These are phyloP conservation scores for Hipparchia semele DNA, from an alignment of 2,888 invertebrate genomes.

Conservation along the genomic window DNA sequence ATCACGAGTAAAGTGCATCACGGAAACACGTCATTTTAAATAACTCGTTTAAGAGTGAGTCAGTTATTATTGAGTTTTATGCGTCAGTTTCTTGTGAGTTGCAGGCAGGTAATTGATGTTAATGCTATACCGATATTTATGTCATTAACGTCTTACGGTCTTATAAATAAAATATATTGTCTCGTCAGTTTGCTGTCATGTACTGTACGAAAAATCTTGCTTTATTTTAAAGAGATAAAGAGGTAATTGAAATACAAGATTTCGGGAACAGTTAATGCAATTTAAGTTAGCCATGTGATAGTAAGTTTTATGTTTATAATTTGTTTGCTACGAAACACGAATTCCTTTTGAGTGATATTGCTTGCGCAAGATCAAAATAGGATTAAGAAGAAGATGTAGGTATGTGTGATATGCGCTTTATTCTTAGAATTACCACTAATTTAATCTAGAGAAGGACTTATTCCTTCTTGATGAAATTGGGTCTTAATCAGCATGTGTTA, in stretches of 20 bases:
- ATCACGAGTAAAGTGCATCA: slow-evolving; percentile 19
- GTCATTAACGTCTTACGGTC: slow-evolving; percentile 5
- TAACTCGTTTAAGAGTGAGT: slow-evolving; percentile 30
- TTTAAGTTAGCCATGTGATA: no score
- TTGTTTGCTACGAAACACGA: no score
- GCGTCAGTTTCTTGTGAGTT: slow-evolving; percentile 21
- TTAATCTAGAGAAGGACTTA: no score
- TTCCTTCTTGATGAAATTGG: no score
- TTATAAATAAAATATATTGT: not conserved
- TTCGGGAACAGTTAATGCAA: no score
- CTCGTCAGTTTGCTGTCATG: not conserved
- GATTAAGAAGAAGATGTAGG: no score
- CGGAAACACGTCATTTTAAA: slow-evolving; percentile 31
- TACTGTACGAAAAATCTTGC: not conserved
- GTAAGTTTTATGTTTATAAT: no score
- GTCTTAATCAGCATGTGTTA: not conserved
- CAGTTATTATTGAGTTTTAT: slow-evolving; percentile 25
- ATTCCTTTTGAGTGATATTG: no score
- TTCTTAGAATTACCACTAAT: no score
- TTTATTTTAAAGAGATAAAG: not conserved
- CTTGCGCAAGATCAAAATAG: no score
- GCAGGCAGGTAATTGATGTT: slow-evolving; percentile 27
- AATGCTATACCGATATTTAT: slow-evolving; percentile 19
- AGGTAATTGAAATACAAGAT: not conserved
- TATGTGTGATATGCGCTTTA: no score